These are phyloP conservation scores for Lota lota DNA, from an alignment of 2,113 vertebrate species.

Conservation along the genomic window DNA sequence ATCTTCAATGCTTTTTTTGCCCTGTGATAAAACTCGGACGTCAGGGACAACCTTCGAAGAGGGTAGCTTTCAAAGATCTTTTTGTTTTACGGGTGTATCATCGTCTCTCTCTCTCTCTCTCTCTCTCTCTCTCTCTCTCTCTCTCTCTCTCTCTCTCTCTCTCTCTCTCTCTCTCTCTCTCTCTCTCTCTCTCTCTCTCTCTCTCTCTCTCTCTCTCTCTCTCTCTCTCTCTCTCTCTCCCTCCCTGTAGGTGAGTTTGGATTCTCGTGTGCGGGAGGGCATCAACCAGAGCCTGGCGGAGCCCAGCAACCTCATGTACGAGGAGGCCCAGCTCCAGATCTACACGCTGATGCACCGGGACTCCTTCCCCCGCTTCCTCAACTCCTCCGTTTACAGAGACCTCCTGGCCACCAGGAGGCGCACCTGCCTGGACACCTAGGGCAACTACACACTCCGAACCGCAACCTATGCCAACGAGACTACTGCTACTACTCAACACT, in stretches of 20 bases:
- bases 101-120: no score
- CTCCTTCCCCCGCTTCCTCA: constrained; percentile 96
- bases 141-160: no score
- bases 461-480: constrained; percentile 56
- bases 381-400: constrained; percentile 91
- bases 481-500: constrained; percentile 56
- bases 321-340: constrained; percentile 96
- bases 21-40: no score
- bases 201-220: no score
- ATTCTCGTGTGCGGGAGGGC: constrained; percentile 92
- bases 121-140: no score
- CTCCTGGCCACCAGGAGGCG: constrained; percentile 83
- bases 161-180: no score
- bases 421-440: constrained; percentile 87
- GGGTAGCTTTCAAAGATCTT: no score
- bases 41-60: no score
- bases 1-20: no score
- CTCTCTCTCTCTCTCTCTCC: background rate
- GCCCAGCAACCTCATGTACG: constrained; percentile 88
- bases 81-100: no score
- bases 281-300: constrained; percentile 91
- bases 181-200: no score
- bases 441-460: constrained; percentile 31
- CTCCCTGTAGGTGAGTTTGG: constrained; percentile 87
- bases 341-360: constrained; percentile 99